A percentile compares a stretch with the other conserved stretches of the same genome.
Evolutionary conservation across 1,140 invertebrate species (phyloP).

Genomic region (Halictus rubicundus): DNA sequence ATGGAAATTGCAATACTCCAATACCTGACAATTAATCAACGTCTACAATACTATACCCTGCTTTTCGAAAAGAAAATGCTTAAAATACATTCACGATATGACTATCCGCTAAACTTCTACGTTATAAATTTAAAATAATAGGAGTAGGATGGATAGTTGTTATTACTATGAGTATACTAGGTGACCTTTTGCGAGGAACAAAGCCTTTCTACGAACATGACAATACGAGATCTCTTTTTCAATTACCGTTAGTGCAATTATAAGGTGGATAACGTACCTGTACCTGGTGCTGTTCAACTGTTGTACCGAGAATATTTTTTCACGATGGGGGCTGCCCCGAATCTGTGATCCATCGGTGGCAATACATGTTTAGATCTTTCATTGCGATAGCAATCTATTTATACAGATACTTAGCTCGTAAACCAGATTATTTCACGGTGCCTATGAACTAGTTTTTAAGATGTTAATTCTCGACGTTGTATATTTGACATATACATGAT

Average conservation of each 20-base stretch:
- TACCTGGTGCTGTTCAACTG: slow-evolving; percentile 28
- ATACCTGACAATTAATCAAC: slow-evolving; percentile 82
- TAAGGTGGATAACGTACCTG: background rate
- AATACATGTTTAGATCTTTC: slow-evolving; percentile 11
- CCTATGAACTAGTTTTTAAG: slow-evolving; percentile 1
- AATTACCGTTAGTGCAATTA: slow-evolving; percentile 10
- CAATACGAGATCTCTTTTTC: slow-evolving; percentile 11
- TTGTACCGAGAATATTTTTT: background rate
- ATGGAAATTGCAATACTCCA: slow-evolving; percentile 92
- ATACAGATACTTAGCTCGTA: background rate
- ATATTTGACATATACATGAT: slow-evolving; percentile 27
- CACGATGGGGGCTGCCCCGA: background rate
- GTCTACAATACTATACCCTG: background rate
- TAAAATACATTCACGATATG: no score
- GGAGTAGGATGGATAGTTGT: no score
- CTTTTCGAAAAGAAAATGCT: no score
- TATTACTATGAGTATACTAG: no score
- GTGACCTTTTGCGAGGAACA: no score
- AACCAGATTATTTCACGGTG: slow-evolving; percentile 1
- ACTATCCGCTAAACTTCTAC: no score
- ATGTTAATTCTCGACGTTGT: slow-evolving; percentile 4
- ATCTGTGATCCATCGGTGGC: slow-evolving; percentile 38
- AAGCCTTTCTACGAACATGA: background rate
- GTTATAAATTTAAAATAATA: no score
- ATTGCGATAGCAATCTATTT: slow-evolving; percentile 26